Conservation (phyloP, 2,888 invertebrate species). For the Scaptomyza cyrtandrae region DNA sequence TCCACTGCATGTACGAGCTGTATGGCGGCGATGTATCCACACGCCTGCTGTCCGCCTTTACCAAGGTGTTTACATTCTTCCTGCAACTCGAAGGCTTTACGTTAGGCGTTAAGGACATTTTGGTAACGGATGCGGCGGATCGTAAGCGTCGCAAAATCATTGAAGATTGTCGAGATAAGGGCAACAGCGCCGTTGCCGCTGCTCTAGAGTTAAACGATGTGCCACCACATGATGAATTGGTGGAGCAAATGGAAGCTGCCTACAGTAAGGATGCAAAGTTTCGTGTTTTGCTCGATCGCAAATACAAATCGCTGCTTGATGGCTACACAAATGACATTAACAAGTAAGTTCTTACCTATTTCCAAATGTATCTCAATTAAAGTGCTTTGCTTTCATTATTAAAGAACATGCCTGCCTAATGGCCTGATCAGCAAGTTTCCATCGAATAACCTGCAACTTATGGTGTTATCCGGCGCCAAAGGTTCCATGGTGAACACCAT, state of each 20-base stretch:
- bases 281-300: conserved; percentile 91
- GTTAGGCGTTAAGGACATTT: conserved; percentile 96
- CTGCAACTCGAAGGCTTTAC: conserved; percentile 97
- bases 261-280: conserved; percentile 90
- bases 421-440: conserved; percentile 96
- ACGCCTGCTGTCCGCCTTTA: conserved; percentile 93
- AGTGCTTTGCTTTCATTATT: neutral
- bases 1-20: conserved; percentile 97
- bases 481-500: conserved; percentile 99
- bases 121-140: conserved; percentile 91
- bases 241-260: conserved; percentile 89
- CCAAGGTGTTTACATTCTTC: conserved; percentile 95
- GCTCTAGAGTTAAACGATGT: conserved; percentile 89
- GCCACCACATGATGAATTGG: conserved; percentile 86
- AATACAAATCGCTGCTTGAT: conserved; percentile 92
- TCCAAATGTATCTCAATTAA: neutral
- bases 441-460: conserved; percentile 97
- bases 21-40: conserved; percentile 96
- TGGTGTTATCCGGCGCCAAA: conserved; percentile 99
- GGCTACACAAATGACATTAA: conserved; percentile 95
- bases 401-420: conserved; percentile 90
- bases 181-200: conserved; percentile 88
- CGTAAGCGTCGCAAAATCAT: conserved; percentile 89
- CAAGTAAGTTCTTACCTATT: conserved; percentile 85
- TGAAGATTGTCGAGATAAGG: conserved; percentile 87